A percentile compares a stretch with the other conserved stretches of the same genome.
Conservation (phyloP, 2,113 vertebrate genomes). For the Xerus inauris region DNA sequence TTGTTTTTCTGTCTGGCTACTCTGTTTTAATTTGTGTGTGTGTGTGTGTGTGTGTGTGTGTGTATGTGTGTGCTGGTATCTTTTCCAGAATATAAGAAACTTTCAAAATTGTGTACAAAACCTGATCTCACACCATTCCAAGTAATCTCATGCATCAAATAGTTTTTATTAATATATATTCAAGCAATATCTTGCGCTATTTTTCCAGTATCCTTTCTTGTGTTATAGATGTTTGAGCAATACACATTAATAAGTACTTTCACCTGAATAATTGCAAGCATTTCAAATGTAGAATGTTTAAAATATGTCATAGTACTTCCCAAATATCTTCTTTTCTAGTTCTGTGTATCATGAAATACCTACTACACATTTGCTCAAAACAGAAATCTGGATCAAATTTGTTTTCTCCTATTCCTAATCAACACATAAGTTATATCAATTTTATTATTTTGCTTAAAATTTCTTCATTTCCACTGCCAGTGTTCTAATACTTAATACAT, state of each 20-base stretch:
- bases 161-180: neutral
- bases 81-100: neutral
- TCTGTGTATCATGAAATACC: neutral
- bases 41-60: too few species aligned
- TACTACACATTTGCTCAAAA: neutral
- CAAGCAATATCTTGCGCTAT: neutral
- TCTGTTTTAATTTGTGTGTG: too few species aligned
- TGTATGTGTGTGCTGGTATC: neutral
- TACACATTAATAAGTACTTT: neutral
- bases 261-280: neutral
- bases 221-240: neutral
- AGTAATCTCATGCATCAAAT: neutral
- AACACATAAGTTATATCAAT: neutral
- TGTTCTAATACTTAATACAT: rapidly evolving
- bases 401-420: neutral
- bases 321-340: neutral
- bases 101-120: neutral
- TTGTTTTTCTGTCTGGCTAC: neutral
- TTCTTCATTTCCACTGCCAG: neutral
- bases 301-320: neutral
- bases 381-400: neutral
- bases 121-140: neutral
- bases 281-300: neutral
- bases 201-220: neutral
- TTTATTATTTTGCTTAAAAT: neutral